Evolutionary conservation across 2,113 vertebrate genomes (phyloP).

Genomic region (Potamarius usumacintae): DNA sequence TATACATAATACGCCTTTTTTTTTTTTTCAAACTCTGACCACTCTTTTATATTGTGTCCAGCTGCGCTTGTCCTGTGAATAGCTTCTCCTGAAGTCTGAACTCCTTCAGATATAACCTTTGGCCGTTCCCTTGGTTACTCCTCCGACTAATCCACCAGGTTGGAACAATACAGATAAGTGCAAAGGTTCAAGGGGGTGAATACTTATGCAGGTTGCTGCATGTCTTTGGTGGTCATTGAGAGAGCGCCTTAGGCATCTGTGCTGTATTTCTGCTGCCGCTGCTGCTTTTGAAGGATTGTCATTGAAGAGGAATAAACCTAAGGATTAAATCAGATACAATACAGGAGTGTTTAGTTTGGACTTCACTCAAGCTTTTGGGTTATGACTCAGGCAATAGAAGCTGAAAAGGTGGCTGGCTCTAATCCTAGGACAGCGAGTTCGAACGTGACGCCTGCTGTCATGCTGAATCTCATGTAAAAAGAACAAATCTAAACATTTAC

Average conservation of each 20-base stretch:
- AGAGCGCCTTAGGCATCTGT: background rate
- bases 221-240: background rate
- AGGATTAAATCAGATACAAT: constrained; percentile 26
- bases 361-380: background rate
- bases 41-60: background rate
- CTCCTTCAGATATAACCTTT: background rate
- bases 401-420: constrained; percentile 2
- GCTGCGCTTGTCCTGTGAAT: background rate
- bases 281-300: constrained; percentile 8
- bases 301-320: background rate
- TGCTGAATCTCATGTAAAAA: background rate
- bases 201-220: background rate
- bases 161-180: background rate
- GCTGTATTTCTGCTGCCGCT: background rate
- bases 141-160: background rate
- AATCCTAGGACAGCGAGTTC: background rate
- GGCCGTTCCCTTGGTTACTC: background rate
- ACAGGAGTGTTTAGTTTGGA: constrained; percentile 34
- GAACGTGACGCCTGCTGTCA: background rate
- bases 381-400: background rate
- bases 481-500: background rate
- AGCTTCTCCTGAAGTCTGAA: background rate
- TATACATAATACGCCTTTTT: background rate
- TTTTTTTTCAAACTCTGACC: background rate
- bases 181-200: background rate